These are phyloP conservation scores for Branchinecta lindahli DNA, from an alignment of 1,140 invertebrate species.

Conservation along the genomic window DNA sequence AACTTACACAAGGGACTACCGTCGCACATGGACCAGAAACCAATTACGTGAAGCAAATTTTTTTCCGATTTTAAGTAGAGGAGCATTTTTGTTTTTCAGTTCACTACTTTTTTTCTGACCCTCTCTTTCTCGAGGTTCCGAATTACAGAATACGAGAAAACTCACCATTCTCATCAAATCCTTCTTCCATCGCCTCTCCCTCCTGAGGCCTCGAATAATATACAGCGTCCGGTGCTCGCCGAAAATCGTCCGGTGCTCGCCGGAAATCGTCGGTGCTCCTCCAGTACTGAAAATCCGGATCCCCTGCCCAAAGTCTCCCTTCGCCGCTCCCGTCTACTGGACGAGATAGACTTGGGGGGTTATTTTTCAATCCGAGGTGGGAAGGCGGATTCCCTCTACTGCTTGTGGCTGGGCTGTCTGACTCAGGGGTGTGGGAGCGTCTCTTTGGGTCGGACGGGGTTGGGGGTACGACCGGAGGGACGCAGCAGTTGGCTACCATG, in stretches of 20 bases:
- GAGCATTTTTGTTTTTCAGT: no score
- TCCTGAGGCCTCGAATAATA: no score
- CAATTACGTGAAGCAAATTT: no score
- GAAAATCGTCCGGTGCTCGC: background rate
- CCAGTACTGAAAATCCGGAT: slow-evolving; percentile 7
- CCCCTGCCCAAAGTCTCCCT: background rate
- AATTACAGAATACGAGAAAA: no score
- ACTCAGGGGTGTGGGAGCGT: background rate
- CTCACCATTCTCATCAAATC: no score
- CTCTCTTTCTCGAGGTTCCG: no score
- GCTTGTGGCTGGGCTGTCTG: background rate
- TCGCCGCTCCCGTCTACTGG: background rate
- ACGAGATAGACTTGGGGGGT: background rate
- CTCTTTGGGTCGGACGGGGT: background rate
- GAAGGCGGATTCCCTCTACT: background rate
- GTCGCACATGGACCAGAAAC: no score
- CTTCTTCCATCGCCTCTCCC: no score
- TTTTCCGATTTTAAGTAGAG: no score
- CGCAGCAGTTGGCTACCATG: slow-evolving; percentile 48
- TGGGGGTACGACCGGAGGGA: background rate
- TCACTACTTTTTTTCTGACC: no score
- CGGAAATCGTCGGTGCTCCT: background rate
- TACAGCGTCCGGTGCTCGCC: no score
- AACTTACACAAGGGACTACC: no score
- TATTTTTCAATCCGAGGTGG: background rate